Evolutionary conservation across 2,888 invertebrate species (phyloP), one percentile per base, ranked within the genome.

Genomic region (Drosophila mulleri): DNA sequence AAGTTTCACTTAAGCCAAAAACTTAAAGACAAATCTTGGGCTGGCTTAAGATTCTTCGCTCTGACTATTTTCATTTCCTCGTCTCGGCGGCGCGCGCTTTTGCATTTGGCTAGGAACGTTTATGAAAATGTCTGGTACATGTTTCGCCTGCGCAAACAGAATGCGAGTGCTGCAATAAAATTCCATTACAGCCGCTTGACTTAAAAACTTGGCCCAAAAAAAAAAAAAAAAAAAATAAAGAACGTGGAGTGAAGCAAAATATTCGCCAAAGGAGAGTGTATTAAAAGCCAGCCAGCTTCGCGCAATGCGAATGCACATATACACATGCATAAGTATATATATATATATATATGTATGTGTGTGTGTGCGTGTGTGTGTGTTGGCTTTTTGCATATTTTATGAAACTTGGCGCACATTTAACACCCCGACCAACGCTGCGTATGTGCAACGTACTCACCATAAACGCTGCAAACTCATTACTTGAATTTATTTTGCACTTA

Each of bases 401-500:
- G 79, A 82, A 83, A 88, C 88, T 87, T 84, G 82, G 82, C 78
- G 78, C 78, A 82, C 84, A 86, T 84, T 84, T 88, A 84, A 88
- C 87, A 71, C 72, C 63, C 65, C 59, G 48, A 42, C 80, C 64
- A 62, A 62, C 66, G 58, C 64, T 72, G 69, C 71, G 77, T 80
- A 65, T 80, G 77, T 67, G 80, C 72, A 72, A 75, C 58, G 63
- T 48, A 63, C 59, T 54, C 47, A 56, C 64, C 71, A 77, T 75
- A 80, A 76, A 75, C 76, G 89, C 78, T 75, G 78, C 81, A 89
- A 87, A 88, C 88, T 87, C 89, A 87, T 87, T 87, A 89, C 87
- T 79, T 77, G 88, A 87, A 87, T 87, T 87, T 89, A 88, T 89
- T 88, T 88, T 72, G 88, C 87, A 88, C 87, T 88, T 88, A 87